Base-by-base conservation (phyloP, 1,140 invertebrate genomes). In the Lucilia cuprina region DNA sequence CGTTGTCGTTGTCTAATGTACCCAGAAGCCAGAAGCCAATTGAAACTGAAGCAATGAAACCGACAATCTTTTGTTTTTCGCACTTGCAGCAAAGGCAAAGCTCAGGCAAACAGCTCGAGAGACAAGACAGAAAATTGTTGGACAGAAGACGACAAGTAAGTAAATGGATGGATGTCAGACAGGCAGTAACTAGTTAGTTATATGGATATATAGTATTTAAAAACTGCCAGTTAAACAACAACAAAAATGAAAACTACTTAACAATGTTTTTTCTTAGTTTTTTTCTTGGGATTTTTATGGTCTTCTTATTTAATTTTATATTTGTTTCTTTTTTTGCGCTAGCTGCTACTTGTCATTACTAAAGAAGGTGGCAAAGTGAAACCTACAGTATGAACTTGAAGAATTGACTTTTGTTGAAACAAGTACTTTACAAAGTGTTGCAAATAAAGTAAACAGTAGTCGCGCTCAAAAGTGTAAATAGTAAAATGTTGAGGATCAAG, bases 361-460 rank as follows among this genome's bases (percentile, higher is more conserved):
- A 50, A 80, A 80, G 77, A 80, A 80, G 77, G 77, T 80, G 77
- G 77, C 41, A 80, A 80, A 80, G 77, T 80, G 77, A 80, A 80
- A 80, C 41, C 41, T 19, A 49, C n/a, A 25, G 34, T 77, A 41
- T 80, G 41, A 70, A 70, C 65, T 70, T 49, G 12, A 80, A 49
- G 47, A 80, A 80, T 80, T 80, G 77, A 47, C 41, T 50, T 47
- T 49, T 25, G 19, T 49, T 80, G 41, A n/a, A 80, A 80, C 77
- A 80, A 41, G 41, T 41, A 41, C 2, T 41, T 8, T 8, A 41
- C 41, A 41, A 41, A 8, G 41, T 8, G 41, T 30, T 30, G 25
- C 25, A 41, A 41, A 41, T 41, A 41, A 41, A 41, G 41, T 41
- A 41, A 41, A 41, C 41, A 41, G 41, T 41, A 41, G 41, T 3